phyloP scores from a whole-genome alignment of 2,888 invertebrate species.

The Oscheius sp. region DNA sequence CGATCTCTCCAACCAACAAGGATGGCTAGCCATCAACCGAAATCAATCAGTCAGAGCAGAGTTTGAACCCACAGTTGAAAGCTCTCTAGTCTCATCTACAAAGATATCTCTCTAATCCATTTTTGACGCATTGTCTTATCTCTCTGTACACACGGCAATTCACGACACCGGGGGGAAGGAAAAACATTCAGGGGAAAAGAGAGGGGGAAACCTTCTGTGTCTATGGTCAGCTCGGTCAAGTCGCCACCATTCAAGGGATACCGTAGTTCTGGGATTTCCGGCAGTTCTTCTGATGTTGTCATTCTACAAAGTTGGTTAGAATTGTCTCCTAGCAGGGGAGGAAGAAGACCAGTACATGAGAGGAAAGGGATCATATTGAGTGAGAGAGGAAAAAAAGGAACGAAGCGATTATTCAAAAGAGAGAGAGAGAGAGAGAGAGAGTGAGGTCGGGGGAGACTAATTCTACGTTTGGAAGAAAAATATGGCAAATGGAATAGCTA shows the following conservation, averaged over 20 bases:
- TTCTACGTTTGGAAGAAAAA: no score
- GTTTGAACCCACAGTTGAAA: no score
- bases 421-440: no score
- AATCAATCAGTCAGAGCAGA: no score
- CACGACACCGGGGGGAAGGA: background rate
- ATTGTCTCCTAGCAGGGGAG: background rate
- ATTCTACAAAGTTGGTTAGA: conserved; percentile 13
- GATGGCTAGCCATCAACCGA: background rate
- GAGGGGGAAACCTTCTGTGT: conserved; percentile 3
- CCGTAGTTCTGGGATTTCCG: conserved; percentile 4
- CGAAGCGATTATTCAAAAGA: conserved; percentile 9
- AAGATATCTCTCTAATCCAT: background rate
- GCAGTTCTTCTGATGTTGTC: conserved; percentile 5
- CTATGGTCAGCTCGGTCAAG: conserved; percentile 6
- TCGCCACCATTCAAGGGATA: background rate
- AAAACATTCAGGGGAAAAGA: background rate
- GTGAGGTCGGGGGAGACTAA: no score
- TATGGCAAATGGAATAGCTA: background rate
- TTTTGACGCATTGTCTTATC: conserved; percentile 8
- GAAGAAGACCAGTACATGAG: background rate
- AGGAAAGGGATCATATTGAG: conserved; percentile 3
- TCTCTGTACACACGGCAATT: background rate
- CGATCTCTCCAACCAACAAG: no score
- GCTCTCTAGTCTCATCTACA: conserved; percentile 4
- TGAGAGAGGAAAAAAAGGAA: background rate